Base-by-base conservation (phyloP, 2,888 invertebrate species). In the Melinaea menophilus region DNA sequence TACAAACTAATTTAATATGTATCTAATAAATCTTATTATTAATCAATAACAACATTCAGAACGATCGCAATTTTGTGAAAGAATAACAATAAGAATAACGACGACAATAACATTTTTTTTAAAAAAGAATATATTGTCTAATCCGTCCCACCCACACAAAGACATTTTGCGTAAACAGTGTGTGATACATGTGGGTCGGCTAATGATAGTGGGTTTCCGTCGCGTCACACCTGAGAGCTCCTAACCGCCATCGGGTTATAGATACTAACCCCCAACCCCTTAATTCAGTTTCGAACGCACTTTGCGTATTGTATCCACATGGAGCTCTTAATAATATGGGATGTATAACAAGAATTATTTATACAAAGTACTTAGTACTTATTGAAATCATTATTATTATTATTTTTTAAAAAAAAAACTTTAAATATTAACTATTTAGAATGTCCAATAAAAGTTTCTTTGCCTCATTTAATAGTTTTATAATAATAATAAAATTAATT, bases 191-290 rank as follows among this genome's bases (percentile, higher is more conserved):
- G 76, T 89, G 90, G 90, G 90, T 86, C 84, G 83, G 86, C 81
- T 90, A 90, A 90, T 90, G 90, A 90, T 87, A 85, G 90, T 79
- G 82, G 77, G 90, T 84, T 90, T 90, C 90, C 90, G 90, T 76
- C 82, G 81, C 90, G 91, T 91, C 91, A 91, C 91, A 91, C 91
- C 91, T 91, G 91, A 91, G 89, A 81, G 89, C 83, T 68, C 79
- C 76, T 87, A 91, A 91, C 91, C 91, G 91, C 83, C 91, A 83
- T 82, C 85, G 86, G 82, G 83, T 80, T 84, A 85, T 85, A 82
- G 86, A 85, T 86, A 86, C 87, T 82, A 79, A 74, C 69, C 74
- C 74, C 72, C 72, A 71, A 82, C 82, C 88, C 86, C 86, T 86
- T 87, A 85, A 84, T 84, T 79, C 85, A 79, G 75, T 78, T 79